Base-by-base conservation (phyloP, 1,140 invertebrate genomes). In the Drosophila parabipectinata region DNA sequence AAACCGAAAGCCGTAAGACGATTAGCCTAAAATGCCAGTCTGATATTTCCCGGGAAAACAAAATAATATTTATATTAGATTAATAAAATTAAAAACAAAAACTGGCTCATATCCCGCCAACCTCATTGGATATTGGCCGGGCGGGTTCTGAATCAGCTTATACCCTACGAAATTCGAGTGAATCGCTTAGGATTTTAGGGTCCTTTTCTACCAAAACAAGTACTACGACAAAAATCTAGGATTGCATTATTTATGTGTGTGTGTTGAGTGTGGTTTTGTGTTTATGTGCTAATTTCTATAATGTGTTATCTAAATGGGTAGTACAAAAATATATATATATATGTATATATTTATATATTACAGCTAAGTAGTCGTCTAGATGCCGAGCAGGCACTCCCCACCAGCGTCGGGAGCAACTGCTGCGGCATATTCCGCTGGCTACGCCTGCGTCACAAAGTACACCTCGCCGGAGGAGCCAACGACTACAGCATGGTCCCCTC, bases 371-470 rank as follows among this genome's bases (percentile, higher is more conserved):
- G 74, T 77, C 63, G 37, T 67, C 68, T 87, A 87, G 62, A 87
- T 61, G 74, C 82, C 82, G 61, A 85, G 78, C 83, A 85, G 78
- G 50, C 82, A 85, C 72, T 85, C 82, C 26, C 59, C 63, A 18
- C 59, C 63, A 37, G 7, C 45, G 9, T 24, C 56, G 18, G 67
- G 21, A 45, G 75, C 59, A 18, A 56, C 78, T 32, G 72, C 58
- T 41, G 64, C 69, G 82, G 83, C 83, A 48, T 69, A 87, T 59
- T 83, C 84, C 72, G 68, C 53, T 53, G 84, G 88, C 87, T 90
- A 90, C 87, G 87, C 87, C 68, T 90, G 87, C 87, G 87, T 90
- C 56, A 90, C 87, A 52, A 90, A 87, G 50, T 83, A 90, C 45
- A 90, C 80, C 50, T 90, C 87, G 6, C 87, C 87, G 8, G 84